Percentiles rank a stretch among this genome's conserved stretches.
phyloP scores from a whole-genome alignment of 2,797 vertebrate genomes.

The Scleropages formosus region DNA sequence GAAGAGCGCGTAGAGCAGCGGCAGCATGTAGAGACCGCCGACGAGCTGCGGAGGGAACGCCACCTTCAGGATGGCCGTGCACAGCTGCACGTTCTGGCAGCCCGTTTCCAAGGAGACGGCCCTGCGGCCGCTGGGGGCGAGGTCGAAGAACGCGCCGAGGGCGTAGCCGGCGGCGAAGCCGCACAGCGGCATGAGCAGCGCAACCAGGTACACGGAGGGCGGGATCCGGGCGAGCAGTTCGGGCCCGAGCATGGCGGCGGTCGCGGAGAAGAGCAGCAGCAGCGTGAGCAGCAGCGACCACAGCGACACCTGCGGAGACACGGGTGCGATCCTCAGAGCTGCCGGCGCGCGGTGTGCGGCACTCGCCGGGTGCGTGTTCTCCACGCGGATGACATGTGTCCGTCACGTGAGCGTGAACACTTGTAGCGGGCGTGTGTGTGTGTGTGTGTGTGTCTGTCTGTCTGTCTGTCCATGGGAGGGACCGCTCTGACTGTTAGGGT shows the following conservation, averaged over 20 bases:
- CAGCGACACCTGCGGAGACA: constrained; percentile 77
- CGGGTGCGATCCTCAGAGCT: too few relatives aligned
- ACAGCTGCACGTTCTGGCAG: constrained; percentile 96
- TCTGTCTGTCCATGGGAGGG: too few relatives aligned
- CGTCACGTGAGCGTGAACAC: too few relatives aligned
- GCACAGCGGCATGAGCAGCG: constrained; percentile 86
- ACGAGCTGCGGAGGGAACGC: constrained; percentile 88
- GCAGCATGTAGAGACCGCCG: constrained; percentile 95
- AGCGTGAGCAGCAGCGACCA: constrained; percentile 92
- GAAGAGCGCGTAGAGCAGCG: constrained; percentile 92
- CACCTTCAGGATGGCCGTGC: constrained; percentile 93
- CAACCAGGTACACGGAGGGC: constrained; percentile 83
- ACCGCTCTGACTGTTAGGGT: too few relatives aligned
- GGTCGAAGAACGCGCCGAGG: constrained; percentile 79
- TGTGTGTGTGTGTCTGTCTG: too few relatives aligned
- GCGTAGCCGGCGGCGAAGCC: constrained; percentile 89
- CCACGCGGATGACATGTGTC: too few relatives aligned
- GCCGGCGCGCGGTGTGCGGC: too few relatives aligned
- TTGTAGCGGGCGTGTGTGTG: too few relatives aligned
- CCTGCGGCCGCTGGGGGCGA: constrained; percentile 84
- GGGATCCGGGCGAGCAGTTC: constrained; percentile 86
- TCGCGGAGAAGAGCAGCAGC: constrained; percentile 90
- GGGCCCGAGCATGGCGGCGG: constrained; percentile 91
- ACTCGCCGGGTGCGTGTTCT: too few relatives aligned
- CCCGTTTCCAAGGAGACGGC: constrained; percentile 92